phyloP scores from a whole-genome alignment of 2,113 vertebrate genomes.

The Phaethornis superciliosus region DNA sequence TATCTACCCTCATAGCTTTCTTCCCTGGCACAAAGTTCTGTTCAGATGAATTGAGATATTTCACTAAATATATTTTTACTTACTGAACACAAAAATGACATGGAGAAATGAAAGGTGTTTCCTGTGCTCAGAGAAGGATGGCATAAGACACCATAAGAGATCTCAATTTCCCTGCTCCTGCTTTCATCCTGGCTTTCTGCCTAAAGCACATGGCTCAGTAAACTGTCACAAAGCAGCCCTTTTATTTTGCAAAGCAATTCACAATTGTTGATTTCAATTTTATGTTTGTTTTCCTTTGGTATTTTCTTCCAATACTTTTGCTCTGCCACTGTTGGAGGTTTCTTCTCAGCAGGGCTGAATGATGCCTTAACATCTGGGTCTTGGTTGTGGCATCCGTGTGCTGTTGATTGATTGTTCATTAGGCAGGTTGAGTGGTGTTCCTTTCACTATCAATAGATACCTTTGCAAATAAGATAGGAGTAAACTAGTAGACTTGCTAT shows the following conservation, averaged over 20 bases:
- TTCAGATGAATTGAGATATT: not conserved
- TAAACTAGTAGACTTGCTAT: conserved; percentile 51
- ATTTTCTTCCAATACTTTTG: not conserved
- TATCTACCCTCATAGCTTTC: not conserved
- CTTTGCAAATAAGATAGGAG: conserved; percentile 65
- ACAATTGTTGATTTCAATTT: not conserved
- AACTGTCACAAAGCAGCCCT: not conserved
- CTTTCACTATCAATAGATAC: conserved; percentile 69
- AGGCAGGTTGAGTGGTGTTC: conserved; percentile 71
- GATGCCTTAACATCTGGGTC: not conserved
- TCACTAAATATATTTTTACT: not conserved
- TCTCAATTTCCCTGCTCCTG: not conserved
- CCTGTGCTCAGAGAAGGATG: not conserved
- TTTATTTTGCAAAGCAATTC: not conserved
- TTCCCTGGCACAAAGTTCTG: not conserved
- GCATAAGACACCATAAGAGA: not conserved
- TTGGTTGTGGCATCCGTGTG: not conserved
- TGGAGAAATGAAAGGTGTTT: not conserved
- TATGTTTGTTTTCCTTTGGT: not conserved
- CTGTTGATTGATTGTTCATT: conserved; percentile 75
- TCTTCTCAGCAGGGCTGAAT: conserved; percentile 13
- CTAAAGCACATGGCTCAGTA: not conserved
- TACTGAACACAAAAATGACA: not conserved
- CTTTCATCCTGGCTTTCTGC: not conserved
- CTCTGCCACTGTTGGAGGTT: not conserved